These are phyloP conservation scores for Campoletis sonorensis DNA, from an alignment of 1,140 invertebrate genomes.

Conservation along the genomic window DNA sequence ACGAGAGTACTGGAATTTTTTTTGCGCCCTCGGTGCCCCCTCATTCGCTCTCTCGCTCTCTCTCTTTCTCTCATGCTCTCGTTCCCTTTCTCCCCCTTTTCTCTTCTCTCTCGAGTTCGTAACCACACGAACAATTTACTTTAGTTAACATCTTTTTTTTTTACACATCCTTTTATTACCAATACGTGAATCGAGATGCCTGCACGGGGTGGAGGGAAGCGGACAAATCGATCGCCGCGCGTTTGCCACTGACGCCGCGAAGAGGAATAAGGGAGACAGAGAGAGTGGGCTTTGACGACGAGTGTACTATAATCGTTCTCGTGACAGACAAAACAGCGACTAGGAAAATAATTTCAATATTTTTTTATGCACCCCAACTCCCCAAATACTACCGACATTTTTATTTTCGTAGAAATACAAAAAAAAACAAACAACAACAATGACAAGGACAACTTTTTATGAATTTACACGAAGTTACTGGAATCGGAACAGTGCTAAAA, in stretches of 20 bases:
- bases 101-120: neutral
- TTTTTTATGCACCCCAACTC: neutral
- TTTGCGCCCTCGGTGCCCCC: neutral
- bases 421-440: neutral
- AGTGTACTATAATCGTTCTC: slow-evolving; percentile 17
- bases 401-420: no score
- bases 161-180: slow-evolving; percentile 30
- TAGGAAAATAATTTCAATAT: neutral
- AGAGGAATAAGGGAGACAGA: slow-evolving; percentile 42
- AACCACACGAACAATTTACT: slow-evolving; percentile 8
- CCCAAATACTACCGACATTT: neutral
- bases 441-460: neutral
- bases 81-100: neutral
- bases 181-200: slow-evolving; percentile 36
- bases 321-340: slow-evolving; percentile 7
- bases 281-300: neutral
- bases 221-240: slow-evolving; percentile 34
- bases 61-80: neutral
- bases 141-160: slow-evolving; percentile 1
- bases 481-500: no score
- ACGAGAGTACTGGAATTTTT: neutral
- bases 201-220: slow-evolving; percentile 30
- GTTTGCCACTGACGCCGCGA: slow-evolving; percentile 15
- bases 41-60: neutral
- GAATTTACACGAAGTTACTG: no score